These are phyloP conservation scores for Danaus plexippus DNA, from an alignment of 1,140 invertebrate species.

Conservation along the genomic window DNA sequence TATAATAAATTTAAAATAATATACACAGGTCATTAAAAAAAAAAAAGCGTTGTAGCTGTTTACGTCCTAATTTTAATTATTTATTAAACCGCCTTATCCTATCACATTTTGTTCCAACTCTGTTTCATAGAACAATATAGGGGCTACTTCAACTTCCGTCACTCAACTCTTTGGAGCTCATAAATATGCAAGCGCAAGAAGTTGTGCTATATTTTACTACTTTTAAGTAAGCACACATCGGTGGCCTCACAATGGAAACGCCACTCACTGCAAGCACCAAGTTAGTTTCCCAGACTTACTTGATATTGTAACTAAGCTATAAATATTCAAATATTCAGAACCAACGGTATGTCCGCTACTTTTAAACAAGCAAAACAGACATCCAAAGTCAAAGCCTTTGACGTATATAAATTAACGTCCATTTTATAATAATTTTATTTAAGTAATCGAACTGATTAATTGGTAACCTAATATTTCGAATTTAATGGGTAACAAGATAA, in stretches of 20 bases:
- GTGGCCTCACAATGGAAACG: constrained; percentile 39
- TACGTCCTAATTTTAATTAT: constrained; percentile 1
- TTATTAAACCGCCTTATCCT: not conserved
- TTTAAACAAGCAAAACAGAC: constrained; percentile 12
- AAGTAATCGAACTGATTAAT: constrained; percentile 25
- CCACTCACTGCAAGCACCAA: constrained; percentile 28
- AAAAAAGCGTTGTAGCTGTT: too few species aligned
- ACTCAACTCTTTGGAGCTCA: constrained; percentile 52
- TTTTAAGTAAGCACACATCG: constrained; percentile 28
- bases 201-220: constrained; percentile 45
- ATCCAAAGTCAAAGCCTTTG: constrained; percentile 6
- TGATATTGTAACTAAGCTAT: constrained; percentile 32
- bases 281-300: constrained; percentile 40
- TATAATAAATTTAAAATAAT: too few species aligned
- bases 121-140: constrained; percentile 22
- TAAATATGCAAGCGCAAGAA: constrained; percentile 52
- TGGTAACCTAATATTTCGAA: constrained; percentile 31
- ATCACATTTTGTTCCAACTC: constrained; percentile 8
- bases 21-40: too few species aligned
- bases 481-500: constrained; percentile 26
- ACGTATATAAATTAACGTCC: not conserved
- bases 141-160: constrained; percentile 48
- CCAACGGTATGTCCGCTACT: constrained; percentile 8
- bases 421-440: constrained; percentile 8
- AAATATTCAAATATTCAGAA: constrained; percentile 49